phyloP scores from a whole-genome alignment of 2,888 invertebrate genomes.

The Pasiphila rectangulata region DNA sequence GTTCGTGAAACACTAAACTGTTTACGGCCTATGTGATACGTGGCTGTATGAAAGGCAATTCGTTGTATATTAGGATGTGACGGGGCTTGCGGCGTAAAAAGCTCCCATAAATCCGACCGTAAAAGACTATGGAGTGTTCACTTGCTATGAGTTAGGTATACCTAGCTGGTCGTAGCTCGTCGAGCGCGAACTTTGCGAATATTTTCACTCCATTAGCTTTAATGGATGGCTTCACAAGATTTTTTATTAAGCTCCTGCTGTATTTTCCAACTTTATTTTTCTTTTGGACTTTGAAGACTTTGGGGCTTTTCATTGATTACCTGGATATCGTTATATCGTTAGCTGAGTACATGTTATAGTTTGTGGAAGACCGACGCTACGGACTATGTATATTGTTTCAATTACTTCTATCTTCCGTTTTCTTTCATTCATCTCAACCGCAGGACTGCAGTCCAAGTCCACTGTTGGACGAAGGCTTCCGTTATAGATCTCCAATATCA shows the following conservation, averaged over 20 bases:
- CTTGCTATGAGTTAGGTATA: constrained; percentile 14
- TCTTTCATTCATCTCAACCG: too few relatives aligned
- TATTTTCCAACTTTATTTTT: not conserved
- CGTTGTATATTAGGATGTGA: constrained; percentile 5
- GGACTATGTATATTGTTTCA: too few relatives aligned
- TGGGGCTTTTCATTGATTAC: not conserved
- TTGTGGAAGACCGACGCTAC: too few relatives aligned
- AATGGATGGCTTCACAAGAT: not conserved
- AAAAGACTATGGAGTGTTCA: constrained; percentile 29
- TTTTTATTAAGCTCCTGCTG: not conserved
- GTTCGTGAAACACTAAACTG: constrained; percentile 10
- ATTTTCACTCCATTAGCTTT: not conserved
- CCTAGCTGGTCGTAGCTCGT: not conserved
- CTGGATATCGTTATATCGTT: too few relatives aligned
- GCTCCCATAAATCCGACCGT: constrained; percentile 15
- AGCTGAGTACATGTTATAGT: too few relatives aligned
- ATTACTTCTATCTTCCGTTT: too few relatives aligned
- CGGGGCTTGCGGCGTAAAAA: constrained; percentile 11
- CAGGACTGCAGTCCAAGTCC: too few relatives aligned
- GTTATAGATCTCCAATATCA: too few relatives aligned
- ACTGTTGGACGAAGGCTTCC: too few relatives aligned
- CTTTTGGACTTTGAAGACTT: not conserved
- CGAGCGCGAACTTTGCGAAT: not conserved
- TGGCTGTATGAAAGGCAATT: constrained; percentile 14
- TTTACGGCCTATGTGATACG: constrained; percentile 21